Conservation (phyloP, 2,113 vertebrate species). For the Tenebrosternarchus preto region DNA sequence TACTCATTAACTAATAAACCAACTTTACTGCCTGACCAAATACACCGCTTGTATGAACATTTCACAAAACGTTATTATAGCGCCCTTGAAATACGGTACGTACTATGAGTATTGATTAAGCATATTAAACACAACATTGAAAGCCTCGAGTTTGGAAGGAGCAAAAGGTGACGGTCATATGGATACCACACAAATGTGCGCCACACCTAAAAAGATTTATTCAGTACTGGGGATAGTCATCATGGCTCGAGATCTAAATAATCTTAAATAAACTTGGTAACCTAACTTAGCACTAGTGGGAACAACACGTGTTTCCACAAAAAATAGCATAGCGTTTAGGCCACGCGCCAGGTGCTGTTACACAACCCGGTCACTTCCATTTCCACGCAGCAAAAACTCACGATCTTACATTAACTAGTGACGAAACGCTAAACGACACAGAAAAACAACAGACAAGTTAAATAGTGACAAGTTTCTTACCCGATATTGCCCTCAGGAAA, state of each 20-base stretch:
- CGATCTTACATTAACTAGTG: not conserved
- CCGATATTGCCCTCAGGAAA: conserved; percentile 66
- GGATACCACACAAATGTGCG: no score
- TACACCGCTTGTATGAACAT: not conserved
- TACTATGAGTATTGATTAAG: no score
- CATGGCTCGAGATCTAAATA: no score
- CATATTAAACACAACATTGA: not conserved
- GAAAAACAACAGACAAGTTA: not conserved
- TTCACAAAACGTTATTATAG: not conserved
- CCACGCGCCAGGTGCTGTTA: not conserved
- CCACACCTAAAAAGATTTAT: no score
- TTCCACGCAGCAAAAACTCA: no score
- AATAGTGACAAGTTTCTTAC: conserved; percentile 51
- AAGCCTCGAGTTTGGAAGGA: no score
- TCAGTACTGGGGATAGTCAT: no score
- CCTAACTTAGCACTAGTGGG: no score
- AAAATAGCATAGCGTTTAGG: no score
- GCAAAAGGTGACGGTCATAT: no score
- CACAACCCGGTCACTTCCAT: not conserved
- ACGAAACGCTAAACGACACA: not conserved
- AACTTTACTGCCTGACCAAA: conserved; percentile 2
- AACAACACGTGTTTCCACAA: no score
- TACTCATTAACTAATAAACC: not conserved
- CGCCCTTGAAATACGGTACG: not conserved
- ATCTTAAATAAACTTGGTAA: no score